Base-by-base conservation (phyloP, 2,888 invertebrate genomes). In the Drosophila leonis region DNA sequence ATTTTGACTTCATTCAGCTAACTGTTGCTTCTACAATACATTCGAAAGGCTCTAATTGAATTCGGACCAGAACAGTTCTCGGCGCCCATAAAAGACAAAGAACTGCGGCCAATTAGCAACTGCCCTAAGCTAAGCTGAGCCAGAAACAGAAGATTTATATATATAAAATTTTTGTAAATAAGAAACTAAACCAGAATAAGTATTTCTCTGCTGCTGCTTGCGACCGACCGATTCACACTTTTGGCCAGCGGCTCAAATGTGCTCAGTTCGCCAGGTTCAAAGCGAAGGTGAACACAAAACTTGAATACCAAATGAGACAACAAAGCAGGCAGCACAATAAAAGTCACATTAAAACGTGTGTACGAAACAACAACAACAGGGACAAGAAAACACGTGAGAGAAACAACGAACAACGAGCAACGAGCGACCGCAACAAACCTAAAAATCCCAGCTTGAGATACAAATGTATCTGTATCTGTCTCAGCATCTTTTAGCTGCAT, bases 301-400 rank as follows among this genome's bases (percentile, higher is more conserved):
- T 79, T 80, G 87, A 88, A 90, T 89, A 88, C 83, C 57, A 85
- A 90, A 86, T 80, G 76, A 88, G 78, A 80, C 85, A 77, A 82
- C 82, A 90, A 88, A 88, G 90, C 49, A 73, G 78, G 74, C 73
- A 76, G 52, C 80, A 63, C 85, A 86, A 89, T 89, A 87, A 86
- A 86, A 86, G 90, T 88, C 90, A 90, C 82, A 89, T 88, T 78
- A 82, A 89, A 87, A 80, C 79, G 79, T 71, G 72, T 71, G 72
- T 67, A 31, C 35, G 48, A n/a, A 62, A 31, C 20, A 60, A 51
- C 49, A 62, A n/a, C n/a, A n/a, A n/a, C n/a, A n/a, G n/a, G n/a
- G n/a, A 48, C 46, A 33, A 52, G 29, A 31, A 48, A 57, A 68
- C 63, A 69, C 70, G 74, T 70, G 67, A 56, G 65, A 42, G 55